Base-by-base conservation (phyloP, 2,113 vertebrate genomes). In the Xenopus laevis region DNA sequence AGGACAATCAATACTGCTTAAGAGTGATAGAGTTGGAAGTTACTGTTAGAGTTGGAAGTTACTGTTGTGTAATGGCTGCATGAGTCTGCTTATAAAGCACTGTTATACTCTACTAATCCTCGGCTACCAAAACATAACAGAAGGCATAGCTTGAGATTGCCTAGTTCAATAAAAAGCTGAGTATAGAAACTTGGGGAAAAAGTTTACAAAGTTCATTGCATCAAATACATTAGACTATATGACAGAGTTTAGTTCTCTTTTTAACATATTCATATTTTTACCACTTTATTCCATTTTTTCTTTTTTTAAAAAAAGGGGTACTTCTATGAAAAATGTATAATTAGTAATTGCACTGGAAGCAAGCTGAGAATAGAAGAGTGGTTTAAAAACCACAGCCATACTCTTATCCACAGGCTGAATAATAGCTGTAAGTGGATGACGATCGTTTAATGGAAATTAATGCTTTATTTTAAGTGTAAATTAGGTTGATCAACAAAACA, bases 401-500 rank as follows among this genome's bases (percentile, higher is more conserved):
- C 53, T n/a, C 53, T 55, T 72, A 72, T 33, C 23, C 7, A 23
- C 10, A 44, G n/a, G 8, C 30, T 65, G 45, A 55, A 62, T 55
- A 57, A 44, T 45, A 47, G 33, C 27, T 23, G n/a, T 65, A 55
- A 55, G 53, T 55, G 53, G 13, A n/a, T n/a, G 53, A n/a, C 53
- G 16, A 55, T 55, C 1, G 53, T n/a, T 55, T 55, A n/a, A 55
- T 55, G 53, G 53, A 1, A 55, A 55, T 4, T 6, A 55, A 55
- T 55, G 17, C 17, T 55, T 55, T 55, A 65, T 45, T 53, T 18
- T 50, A 53, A 52, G 46, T 55, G 30, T 13, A 66, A 73, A 58
- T 73, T 46, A 13, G 15, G 33, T 66, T 59, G 18, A 73, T 53
- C n/a, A 52, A 57, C 27, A 64, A 70, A 76, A 69, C 18, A 23